Base-by-base conservation (phyloP, 2,797 vertebrate genomes). In the Pipistrellus pygmaeus region DNA sequence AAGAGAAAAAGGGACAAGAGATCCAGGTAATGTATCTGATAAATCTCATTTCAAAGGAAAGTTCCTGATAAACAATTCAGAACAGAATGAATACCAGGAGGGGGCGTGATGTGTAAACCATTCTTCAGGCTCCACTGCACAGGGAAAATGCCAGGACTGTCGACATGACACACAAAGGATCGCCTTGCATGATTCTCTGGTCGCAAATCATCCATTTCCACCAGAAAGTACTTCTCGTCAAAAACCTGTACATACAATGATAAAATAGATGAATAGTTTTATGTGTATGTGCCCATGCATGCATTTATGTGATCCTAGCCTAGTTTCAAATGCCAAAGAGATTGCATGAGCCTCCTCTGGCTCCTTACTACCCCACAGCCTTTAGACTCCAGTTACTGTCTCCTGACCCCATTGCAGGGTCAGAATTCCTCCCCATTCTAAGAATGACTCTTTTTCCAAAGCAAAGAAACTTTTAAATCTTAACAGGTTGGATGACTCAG, bases 81-180 rank as follows among this genome's bases (percentile, higher is more conserved):
- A 83, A 82, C 46, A 85, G 71, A 85, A 69, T 46, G 85, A 97
- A 3, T 88, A 99, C 99, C 99, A 98, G 98, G 98, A 14, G 99
- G 99, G 2, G 99, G 98, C 85, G 97, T 98, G 97, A 99, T 99
- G 71, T 99, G 98, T 88, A 99, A 97, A 20, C 99, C 99, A 0
- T 99, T 99, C 98, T 99, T 99, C n/a, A 99, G 98, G 98, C 99
- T 98, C 99, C 99, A 99, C 71, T 99, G 99, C 76, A 99, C 98
- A 0, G 99, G 99, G 95, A 99, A 99, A 96, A 99, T 99, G 53
- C 99, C 99, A 6, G 99, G 98, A 96, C 99, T 99, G 97, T 98
- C 97, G 84, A 97, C 97, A 96, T 99, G 99, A 95, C 99, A 99
- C 53, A 99, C 86, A 55, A 99, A 99, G 41, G 98, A 98, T 78